phyloP scores from a whole-genome alignment of 2,888 invertebrate species.

The Sinohyriopsis cumingii region DNA sequence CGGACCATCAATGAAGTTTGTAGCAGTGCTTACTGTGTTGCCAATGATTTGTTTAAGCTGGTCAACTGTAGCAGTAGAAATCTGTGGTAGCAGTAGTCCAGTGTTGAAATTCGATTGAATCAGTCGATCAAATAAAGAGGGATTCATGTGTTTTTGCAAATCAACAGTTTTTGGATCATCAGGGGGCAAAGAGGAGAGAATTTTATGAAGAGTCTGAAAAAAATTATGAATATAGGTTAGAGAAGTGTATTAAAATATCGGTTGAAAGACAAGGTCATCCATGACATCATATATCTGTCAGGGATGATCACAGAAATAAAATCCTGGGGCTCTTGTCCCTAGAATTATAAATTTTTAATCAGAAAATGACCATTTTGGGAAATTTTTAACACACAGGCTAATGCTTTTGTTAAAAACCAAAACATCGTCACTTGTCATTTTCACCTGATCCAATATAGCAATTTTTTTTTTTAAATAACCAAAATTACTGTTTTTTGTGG shows the following conservation, averaged over 20 bases:
- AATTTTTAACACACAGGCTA: background rate
- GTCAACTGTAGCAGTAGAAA: conserved; percentile 44
- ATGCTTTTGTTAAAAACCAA: no score
- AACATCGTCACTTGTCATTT: background rate
- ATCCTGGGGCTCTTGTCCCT: no score
- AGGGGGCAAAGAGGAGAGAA: conserved; percentile 50
- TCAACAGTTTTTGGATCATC: conserved; percentile 56
- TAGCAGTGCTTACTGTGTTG: conserved; percentile 47
- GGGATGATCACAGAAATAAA: no score
- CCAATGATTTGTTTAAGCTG: conserved; percentile 51
- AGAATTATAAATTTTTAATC: no score
- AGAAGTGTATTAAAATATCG: no score
- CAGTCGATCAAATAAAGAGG: conserved; percentile 44
- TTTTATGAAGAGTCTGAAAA: conserved; percentile 58
- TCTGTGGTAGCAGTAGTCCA: conserved; percentile 41
- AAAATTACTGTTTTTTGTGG: no score
- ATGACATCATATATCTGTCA: no score
- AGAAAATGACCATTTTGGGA: no score
- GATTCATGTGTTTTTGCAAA: conserved; percentile 43
- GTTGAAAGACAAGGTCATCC: background rate
- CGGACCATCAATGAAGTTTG: conserved; percentile 36
- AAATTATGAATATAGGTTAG: background rate
- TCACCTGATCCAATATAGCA: background rate
- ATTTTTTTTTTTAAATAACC: no score
- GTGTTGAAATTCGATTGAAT: conserved; percentile 51